Evolutionary conservation across 2,797 vertebrate species (phyloP), one percentile per base, ranked within the genome.

Genomic region (Sebastes taczanowskii): DNA sequence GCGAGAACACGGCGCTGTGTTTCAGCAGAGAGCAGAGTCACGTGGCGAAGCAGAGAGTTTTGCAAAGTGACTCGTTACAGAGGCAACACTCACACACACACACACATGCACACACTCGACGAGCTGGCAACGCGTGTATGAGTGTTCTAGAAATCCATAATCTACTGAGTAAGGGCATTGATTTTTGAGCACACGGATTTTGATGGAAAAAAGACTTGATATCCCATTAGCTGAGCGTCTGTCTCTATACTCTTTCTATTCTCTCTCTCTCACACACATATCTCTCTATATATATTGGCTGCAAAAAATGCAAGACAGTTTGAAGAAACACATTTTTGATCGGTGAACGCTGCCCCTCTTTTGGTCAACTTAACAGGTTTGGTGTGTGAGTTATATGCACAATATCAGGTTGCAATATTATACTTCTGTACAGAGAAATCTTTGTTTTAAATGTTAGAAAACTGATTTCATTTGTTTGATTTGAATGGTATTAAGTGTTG

Each of bases 381-480:
- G 89, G 84, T 93, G 92, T 92, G 91, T 91, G 87, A 95, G 91
- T 94, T 94, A 93, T 95, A 96, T 96, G 95, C 95, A 95, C 94
- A 96, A 95, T 95, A 95, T 96, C 95, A 96, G 95, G 95, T 95
- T 95, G 95, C 95, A 96, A 96, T 95, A 95, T 95, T 94, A 95
- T 93, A 90, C 81, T 94, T 91, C 81, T 95, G 94, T 95, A 95
- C 92, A 95, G 89, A 93, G 56, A 92, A 88, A 78, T 89, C 78
- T 87, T 93, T 89, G 89, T 89, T 95, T 93, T 91, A 80, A 91
- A 80, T 91, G 91, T 93, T 90, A 81, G 62, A 86, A 49, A 91
- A 94, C 77, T 90, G 67, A 88, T 91, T 91, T 92, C 64, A 84
- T 92, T 95, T 89, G 85, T 94, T 93, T 93, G 77, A 93, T 92